Base-by-base conservation (phyloP, 2,888 invertebrate genomes). In the Pelosia muscerda region DNA sequence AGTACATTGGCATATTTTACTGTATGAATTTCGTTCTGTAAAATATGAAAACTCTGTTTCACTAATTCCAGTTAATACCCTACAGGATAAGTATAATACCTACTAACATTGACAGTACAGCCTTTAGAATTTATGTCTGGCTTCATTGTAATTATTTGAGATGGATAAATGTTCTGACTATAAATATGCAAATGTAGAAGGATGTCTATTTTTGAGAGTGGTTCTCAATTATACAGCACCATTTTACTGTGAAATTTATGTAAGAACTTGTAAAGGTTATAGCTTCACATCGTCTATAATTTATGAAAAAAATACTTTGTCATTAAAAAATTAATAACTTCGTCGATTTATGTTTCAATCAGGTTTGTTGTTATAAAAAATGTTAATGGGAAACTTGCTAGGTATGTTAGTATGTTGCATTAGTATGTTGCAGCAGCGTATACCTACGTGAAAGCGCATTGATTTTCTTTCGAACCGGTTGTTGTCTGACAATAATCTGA, bases 401-500 rank as follows among this genome's bases (percentile, higher is more conserved):
- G 38, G 68, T n/a, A n/a, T n/a, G n/a, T n/a, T n/a, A n/a, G n/a
- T n/a, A n/a, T n/a, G n/a, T 38, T 38, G 74, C 69, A 79, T 77
- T 75, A 78, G 85, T 85, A 85, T 87, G 83, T 86, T 82, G 75
- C 77, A 53, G 76, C 75, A 26, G 13, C 10, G 22, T n/a, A n/a
- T 82, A 28, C 13, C 13, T 61, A 49, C 49, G 84, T 90, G 92
- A 93, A 92, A 92, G 92, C 86, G 86, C 81, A 79, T 75, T 81
- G 81, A 88, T 90, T 92, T 91, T 89, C 89, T 88, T 87, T 68
- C 69, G 75, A 91, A 92, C 91, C 90, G 88, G 92, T 91, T 78
- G 71, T 59, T 65, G 53, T 57, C 64, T 74, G 78, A 74, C 74
- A 72, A 78, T 79, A 78, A 78, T 78, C 71, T 65, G 58, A 70